Evolutionary conservation across 64 coral and sea anemone genomes (phyloP).

Genomic region (Montipora capricornis): DNA sequence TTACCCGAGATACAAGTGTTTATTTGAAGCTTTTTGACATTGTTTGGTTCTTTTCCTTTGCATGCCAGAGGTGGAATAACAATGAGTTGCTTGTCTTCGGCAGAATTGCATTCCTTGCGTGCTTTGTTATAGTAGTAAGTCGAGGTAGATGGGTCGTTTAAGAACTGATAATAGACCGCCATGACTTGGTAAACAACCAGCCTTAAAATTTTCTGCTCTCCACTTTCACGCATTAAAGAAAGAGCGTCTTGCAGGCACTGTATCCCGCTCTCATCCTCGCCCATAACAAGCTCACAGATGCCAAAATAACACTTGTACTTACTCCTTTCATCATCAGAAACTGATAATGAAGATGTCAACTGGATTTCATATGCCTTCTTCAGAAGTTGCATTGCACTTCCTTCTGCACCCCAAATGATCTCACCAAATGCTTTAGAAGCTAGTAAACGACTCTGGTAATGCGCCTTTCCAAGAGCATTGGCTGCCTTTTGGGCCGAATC

Average conservation of each 20-base stretch:
- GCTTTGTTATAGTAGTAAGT: background rate
- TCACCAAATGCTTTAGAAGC: background rate
- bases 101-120: background rate
- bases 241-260: background rate
- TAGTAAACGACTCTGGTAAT: background rate
- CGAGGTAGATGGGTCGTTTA: background rate
- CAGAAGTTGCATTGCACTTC: background rate
- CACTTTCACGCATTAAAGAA: background rate
- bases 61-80: background rate
- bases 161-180: background rate
- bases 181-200: background rate
- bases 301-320: conserved; percentile 9
- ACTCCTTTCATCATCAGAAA: background rate
- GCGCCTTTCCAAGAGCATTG: background rate
- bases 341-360: too few relatives aligned
- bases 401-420: background rate
- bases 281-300: background rate
- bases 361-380: background rate
- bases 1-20: background rate
- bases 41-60: background rate
- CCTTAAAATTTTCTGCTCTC: background rate
- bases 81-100: background rate
- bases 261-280: background rate
- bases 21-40: background rate
- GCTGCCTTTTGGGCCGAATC: background rate